A percentile compares a stretch with the other conserved stretches of the same genome.
Evolutionary conservation across 2,113 vertebrate species (phyloP).

Genomic region (Calidris pugnax): DNA sequence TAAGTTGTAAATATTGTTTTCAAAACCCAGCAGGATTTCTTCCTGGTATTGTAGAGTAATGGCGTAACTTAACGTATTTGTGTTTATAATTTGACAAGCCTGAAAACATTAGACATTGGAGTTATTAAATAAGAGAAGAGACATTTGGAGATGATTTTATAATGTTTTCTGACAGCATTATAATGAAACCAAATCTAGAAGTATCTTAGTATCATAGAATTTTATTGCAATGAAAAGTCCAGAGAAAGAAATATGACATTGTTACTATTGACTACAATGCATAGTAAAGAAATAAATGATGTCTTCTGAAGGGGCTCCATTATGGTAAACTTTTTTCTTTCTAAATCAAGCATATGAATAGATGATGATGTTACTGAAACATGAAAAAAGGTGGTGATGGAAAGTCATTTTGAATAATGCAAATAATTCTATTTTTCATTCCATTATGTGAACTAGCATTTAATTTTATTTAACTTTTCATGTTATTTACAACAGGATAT

Average conservation of each 20-base stretch:
- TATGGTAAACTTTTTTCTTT: neutral
- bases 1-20: constrained; percentile 21
- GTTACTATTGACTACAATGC: constrained; percentile 27
- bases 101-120: constrained; percentile 7
- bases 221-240: constrained; percentile 37
- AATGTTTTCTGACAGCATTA: constrained; percentile 39
- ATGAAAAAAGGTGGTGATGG: neutral
- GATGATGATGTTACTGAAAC: neutral
- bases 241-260: constrained; percentile 26
- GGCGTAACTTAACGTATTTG: neutral
- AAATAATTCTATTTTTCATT: constrained; percentile 4
- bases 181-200: constrained; percentile 42
- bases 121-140: constrained; percentile 14
- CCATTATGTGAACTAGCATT: neutral
- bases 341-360: neutral
- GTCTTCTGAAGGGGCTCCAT: neutral
- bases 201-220: neutral
- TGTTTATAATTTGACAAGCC: constrained; percentile 42
- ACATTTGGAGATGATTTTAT: constrained; percentile 34
- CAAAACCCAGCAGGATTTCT: neutral
- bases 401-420: neutral
- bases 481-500: neutral
- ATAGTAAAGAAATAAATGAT: constrained; percentile 14
- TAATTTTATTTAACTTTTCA: neutral
- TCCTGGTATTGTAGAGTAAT: constrained; percentile 27